Percentiles rank a stretch among this genome's conserved stretches.
Conservation (phyloP, 2,797 vertebrate species). For the Enteromius fasciolatus region DNA sequence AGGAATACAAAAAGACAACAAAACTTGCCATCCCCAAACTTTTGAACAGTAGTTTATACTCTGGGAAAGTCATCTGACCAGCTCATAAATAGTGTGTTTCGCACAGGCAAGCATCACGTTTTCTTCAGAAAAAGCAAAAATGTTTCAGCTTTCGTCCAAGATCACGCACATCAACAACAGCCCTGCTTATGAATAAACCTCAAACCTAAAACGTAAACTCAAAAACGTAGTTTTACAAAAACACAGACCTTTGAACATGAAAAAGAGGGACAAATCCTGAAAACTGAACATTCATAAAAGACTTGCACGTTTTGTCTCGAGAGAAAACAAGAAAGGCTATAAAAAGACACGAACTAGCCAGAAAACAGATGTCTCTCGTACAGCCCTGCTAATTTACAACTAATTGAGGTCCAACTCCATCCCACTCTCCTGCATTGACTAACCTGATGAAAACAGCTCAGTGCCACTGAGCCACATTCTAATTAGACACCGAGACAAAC, state of each 20-base stretch:
- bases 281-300: background rate
- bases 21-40: background rate
- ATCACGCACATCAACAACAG: background rate
- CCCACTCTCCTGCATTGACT: slow-evolving; percentile 16
- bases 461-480: slow-evolving; percentile 4
- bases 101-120: background rate
- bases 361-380: slow-evolving; percentile 23
- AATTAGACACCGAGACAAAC: slow-evolving; percentile 5
- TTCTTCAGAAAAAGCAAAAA: background rate
- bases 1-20: background rate
- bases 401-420: slow-evolving; percentile 31
- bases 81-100: background rate
- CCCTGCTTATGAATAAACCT: background rate
- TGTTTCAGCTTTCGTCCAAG: background rate
- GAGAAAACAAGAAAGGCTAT: slow-evolving; percentile 9
- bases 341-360: slow-evolving; percentile 26
- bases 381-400: slow-evolving; percentile 35
- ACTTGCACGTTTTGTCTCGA: background rate
- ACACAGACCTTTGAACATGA: background rate
- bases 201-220: slow-evolving; percentile 1
- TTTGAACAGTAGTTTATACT: background rate
- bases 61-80: background rate
- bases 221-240: background rate
- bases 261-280: background rate
- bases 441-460: slow-evolving; percentile 42